These are phyloP conservation scores for Melanotaenia trifasciata DNA, from an alignment of 2,797 vertebrate genomes.

Conservation along the genomic window DNA sequence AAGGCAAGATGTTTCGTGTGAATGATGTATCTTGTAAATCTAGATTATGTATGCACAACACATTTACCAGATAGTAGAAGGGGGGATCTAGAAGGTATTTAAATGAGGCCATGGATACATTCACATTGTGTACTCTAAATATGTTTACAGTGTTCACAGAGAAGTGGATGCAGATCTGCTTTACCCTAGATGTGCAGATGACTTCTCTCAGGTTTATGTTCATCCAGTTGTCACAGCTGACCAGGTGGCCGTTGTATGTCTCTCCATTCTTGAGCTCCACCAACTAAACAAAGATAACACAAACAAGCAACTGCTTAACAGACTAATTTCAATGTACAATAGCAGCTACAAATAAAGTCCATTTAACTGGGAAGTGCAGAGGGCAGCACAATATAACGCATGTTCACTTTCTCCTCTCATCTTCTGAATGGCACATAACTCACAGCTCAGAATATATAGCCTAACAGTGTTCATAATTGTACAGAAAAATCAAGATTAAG, in stretches of 20 bases:
- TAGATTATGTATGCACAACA: too few relatives aligned
- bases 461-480: background rate
- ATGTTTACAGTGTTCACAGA: background rate
- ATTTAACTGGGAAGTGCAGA: background rate
- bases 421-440: background rate
- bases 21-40: too few relatives aligned
- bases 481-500: background rate
- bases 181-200: conserved; percentile 97
- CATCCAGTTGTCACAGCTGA: conserved; percentile 99
- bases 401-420: background rate
- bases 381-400: background rate
- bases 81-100: too few relatives aligned
- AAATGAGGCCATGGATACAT: too few relatives aligned
- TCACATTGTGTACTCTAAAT: too few relatives aligned
- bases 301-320: background rate
- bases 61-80: too few relatives aligned
- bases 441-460: background rate
- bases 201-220: conserved; percentile 98
- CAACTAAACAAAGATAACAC: conserved; percentile 78
- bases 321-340: background rate
- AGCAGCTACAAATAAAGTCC: background rate
- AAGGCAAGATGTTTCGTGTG: too few relatives aligned
- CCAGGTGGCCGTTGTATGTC: conserved; percentile 97
- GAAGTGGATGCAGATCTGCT: background rate
- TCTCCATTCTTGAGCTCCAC: conserved; percentile 98